These are phyloP conservation scores for Charadrius vociferus DNA, from an alignment of 2,113 vertebrate species.

Conservation along the genomic window DNA sequence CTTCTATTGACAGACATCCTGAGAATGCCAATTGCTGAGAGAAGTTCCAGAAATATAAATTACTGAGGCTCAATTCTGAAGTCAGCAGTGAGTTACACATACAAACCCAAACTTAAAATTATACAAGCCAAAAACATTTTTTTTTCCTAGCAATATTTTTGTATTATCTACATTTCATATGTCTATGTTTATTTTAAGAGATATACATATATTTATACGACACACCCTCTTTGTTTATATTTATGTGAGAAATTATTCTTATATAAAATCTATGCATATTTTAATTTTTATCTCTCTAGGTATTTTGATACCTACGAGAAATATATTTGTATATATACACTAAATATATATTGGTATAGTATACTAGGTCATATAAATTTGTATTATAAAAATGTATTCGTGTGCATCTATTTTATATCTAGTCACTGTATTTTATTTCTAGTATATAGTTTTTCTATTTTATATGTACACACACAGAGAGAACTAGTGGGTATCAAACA, in stretches of 20 bases:
- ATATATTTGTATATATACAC: neutral
- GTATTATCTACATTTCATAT: neutral
- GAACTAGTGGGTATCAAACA: neutral
- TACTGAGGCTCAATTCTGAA: neutral
- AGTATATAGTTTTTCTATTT: neutral
- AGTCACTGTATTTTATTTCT: neutral
- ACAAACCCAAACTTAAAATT: neutral
- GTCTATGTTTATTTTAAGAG: neutral
- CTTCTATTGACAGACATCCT: neutral
- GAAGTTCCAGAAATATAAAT: neutral
- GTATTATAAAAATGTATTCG: neutral
- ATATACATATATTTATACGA: neutral
- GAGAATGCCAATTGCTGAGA: neutral
- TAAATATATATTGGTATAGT: neutral
- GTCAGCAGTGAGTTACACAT: neutral
- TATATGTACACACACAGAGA: neutral
- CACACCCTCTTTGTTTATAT: neutral
- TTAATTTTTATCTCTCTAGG: neutral
- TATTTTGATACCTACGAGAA: neutral
- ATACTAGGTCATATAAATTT: neutral
- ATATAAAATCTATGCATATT: fast-evolving
- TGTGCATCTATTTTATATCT: neutral
- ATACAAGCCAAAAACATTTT: neutral
- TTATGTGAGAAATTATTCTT: neutral
- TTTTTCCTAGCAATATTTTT: neutral